Percentiles rank a stretch among this genome's conserved stretches.
These are phyloP conservation scores for Apaloderma vittatum DNA, from an alignment of 2,113 vertebrate genomes.

Conservation along the genomic window DNA sequence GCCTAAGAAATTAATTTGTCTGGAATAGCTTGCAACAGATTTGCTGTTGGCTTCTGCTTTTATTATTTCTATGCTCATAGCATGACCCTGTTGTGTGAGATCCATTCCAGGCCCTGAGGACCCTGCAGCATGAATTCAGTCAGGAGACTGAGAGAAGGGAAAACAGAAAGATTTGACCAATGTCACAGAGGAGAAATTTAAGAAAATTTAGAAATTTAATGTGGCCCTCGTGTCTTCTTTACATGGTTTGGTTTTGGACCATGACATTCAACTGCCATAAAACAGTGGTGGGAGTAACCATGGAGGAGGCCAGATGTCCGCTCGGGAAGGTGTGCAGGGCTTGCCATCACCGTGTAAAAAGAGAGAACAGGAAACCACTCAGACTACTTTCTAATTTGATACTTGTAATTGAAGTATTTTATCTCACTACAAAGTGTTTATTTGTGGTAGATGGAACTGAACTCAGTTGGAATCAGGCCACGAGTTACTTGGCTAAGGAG, in stretches of 20 bases:
- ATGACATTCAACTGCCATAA: accelerated
- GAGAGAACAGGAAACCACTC: not conserved
- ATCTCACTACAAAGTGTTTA: not conserved
- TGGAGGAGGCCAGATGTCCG: not conserved
- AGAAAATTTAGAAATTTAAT: not conserved
- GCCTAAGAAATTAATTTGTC: conserved; percentile 19
- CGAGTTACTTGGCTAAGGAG: not conserved
- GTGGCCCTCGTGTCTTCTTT: accelerated
- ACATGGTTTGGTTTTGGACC: not conserved
- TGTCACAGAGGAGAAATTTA: not conserved
- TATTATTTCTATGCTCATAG: not conserved
- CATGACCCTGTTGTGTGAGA: not conserved
- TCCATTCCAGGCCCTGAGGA: not conserved
- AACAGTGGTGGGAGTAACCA: not conserved
- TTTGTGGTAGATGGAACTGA: not conserved
- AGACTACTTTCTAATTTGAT: not conserved
- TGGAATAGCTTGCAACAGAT: not conserved
- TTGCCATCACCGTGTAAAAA: not conserved
- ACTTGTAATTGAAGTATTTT: not conserved
- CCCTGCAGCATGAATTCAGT: not conserved
- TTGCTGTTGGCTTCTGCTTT: not conserved
- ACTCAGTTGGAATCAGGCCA: not conserved
- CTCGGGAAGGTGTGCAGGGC: not conserved
- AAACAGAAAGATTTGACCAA: not conserved
- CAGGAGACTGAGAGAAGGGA: not conserved